Base-by-base conservation (phyloP, 2,797 vertebrate genomes). In the Anguilla obscura region DNA sequence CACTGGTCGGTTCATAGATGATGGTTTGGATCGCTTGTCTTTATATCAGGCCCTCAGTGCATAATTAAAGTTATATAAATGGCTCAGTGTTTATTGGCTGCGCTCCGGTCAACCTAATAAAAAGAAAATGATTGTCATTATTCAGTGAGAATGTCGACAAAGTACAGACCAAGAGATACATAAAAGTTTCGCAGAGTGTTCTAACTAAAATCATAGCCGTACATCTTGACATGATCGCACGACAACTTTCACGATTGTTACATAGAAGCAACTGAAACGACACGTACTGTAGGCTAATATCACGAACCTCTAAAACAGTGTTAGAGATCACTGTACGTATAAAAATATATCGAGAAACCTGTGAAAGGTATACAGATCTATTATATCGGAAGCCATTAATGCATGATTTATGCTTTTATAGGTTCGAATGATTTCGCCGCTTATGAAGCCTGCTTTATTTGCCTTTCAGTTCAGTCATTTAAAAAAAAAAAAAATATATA, bases 1-100 rank as follows among this genome's bases (percentile, higher is more conserved):
- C 91, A 88, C 90, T 90, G 91, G 88, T 88, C 88, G 91, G 88
- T 89, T 92, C 90, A 90, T 91, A 90, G 82, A 91, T 91, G 89
- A 92, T 92, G 83, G 71, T 85, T 74, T 89, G 88, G 92, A 92
- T 48, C 88, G 66, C 71, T 91, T 84, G 90, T 89, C 86, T 87
- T 91, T 87, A 84, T 90, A 92, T 91, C 92, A 87, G 89, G 89
- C 92, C 90, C 90, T 93, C 93, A 96, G 95, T 96, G 96, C 95
- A 96, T 95, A 94, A 94, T 92, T 89, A 85, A 90, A 86, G 86
- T 91, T 90, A 90, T 86, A 92, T 89, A 91, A 94, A 94, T 89
- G 92, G 94, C 92, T 92, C 91, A 45, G 86, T 91, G 89, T 87
- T 91, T 90, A 89, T 82, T 87, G 92, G 88, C 88, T 89, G 86